These are phyloP conservation scores for Pedicia rivosa DNA, from an alignment of 2,888 invertebrate species.

Conservation along the genomic window DNA sequence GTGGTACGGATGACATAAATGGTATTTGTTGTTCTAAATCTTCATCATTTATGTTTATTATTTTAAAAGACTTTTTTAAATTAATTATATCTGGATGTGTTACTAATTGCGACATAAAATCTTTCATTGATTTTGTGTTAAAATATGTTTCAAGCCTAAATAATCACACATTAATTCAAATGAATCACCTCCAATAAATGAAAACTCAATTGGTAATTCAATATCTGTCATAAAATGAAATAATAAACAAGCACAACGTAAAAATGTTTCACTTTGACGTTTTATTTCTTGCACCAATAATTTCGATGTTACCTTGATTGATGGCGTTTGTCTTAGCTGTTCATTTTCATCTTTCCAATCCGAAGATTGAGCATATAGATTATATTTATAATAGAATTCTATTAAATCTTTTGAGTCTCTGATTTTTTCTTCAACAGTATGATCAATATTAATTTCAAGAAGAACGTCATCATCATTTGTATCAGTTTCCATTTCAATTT, in stretches of 20 bases:
- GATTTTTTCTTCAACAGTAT: conserved; percentile 7
- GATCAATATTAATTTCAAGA: too few species aligned
- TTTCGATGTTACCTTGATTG: conserved; percentile 15
- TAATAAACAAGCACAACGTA: conserved; percentile 79
- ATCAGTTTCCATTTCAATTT: conserved; percentile 7
- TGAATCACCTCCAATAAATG: conserved; percentile 52
- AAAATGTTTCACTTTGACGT: conserved; percentile 52
- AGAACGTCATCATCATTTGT: neutral
- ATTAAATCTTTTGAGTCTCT: conserved; percentile 14
- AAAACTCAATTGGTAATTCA: conserved; percentile 56
- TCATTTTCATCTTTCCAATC: too few species aligned
- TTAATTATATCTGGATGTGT: conserved; percentile 32
- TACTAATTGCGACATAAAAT: conserved; percentile 42
- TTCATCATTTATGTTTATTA: too few species aligned
- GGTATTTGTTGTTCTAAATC: too few species aligned
- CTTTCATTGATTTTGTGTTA: conserved; percentile 31
- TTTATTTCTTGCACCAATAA: conserved; percentile 33
- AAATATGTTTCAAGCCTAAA: conserved; percentile 42
- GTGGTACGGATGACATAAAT: conserved; percentile 39
- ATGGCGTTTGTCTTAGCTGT: too few species aligned
- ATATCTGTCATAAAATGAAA: conserved; percentile 86
- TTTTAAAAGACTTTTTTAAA: conserved; percentile 20
- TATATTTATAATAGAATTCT: conserved; percentile 27
- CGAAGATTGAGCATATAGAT: too few species aligned
- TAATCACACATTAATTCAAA: conserved; percentile 79